phyloP scores from a whole-genome alignment of 1,140 invertebrate species.

The Paramacrobiotus metropolitanus region DNA sequence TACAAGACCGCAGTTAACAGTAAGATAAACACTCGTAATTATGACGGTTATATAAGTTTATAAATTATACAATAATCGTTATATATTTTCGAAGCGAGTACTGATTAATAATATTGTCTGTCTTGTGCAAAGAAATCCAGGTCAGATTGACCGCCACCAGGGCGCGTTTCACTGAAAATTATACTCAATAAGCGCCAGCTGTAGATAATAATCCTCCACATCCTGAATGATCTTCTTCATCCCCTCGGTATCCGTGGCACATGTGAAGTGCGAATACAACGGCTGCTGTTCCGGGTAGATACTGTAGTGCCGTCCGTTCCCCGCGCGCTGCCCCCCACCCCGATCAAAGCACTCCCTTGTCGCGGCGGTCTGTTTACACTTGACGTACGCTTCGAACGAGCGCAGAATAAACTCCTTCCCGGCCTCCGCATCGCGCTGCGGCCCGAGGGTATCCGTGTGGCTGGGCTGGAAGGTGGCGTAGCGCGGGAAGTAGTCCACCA shows the following conservation, averaged over 20 bases:
- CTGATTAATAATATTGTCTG: no score
- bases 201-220: conserved; percentile 26
- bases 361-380: no score
- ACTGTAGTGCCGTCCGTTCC: not conserved
- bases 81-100: no score
- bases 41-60: no score
- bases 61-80: no score
- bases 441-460: not conserved
- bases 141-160: no score
- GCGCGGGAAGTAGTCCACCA: not conserved
- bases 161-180: no score
- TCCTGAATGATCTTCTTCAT: conserved; percentile 75
- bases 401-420: not conserved
- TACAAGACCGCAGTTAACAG: no score
- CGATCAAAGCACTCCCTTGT: no score
- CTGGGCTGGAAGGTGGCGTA: not conserved
- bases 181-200: not conserved
- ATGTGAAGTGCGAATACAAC: conserved; percentile 61
- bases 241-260: conserved; percentile 70
- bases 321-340: no score
- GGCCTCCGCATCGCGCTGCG: not conserved
- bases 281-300: not conserved
- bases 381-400: not conserved
- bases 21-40: no score
- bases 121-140: no score